These are phyloP conservation scores for Malurus leucopterus DNA, from an alignment of 2,797 vertebrate genomes.

Conservation along the genomic window DNA sequence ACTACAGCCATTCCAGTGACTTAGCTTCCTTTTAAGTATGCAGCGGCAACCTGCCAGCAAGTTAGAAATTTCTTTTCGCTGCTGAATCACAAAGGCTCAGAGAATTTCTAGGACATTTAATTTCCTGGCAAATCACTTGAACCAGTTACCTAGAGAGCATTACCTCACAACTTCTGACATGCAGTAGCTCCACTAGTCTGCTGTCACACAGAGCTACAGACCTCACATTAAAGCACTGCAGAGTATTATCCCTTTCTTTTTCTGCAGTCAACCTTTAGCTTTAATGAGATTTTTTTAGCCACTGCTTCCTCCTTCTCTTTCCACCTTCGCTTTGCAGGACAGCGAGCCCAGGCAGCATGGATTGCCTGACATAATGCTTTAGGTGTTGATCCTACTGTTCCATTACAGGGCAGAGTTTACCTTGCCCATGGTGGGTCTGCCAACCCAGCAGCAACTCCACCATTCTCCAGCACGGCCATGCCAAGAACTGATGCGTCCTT, in stretches of 20 bases:
- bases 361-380: fast-evolving
- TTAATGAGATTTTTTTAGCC: background rate
- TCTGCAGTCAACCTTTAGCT: background rate
- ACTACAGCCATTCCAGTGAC: background rate
- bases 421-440: background rate
- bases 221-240: background rate
- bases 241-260: background rate
- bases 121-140: background rate
- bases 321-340: background rate
- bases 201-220: background rate
- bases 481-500: background rate
- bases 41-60: background rate
- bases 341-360: background rate
- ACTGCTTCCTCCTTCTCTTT: background rate
- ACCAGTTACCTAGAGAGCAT: background rate
- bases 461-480: background rate
- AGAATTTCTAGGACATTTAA: background rate
- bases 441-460: background rate
- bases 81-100: background rate
- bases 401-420: background rate
- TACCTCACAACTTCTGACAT: background rate
- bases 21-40: background rate
- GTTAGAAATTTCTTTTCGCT: background rate
- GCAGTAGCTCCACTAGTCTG: background rate
- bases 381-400: background rate